Base-by-base conservation (phyloP, 1,140 invertebrate species). In the Antheraea mylitta region DNA sequence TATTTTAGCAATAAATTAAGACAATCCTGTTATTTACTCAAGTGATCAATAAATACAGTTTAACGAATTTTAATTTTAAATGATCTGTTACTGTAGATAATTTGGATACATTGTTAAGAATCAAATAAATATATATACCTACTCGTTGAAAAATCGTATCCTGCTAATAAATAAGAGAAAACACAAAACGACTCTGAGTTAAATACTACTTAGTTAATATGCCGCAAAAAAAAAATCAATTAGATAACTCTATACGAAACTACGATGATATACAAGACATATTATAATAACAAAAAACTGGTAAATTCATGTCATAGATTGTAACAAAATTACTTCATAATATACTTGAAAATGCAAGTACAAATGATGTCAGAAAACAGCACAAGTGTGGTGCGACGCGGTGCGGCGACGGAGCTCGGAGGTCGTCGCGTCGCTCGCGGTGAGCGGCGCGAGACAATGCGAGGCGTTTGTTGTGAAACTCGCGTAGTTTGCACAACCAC, bases 361-460 rank as follows among this genome's bases (percentile, higher is more conserved):
- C 45, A 75, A 78, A 78, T 76, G 74, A 75, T 73, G 74, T 81
- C 77, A 83, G 82, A 85, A 83, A 87, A 78, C 75, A 79, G 77
- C 79, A 75, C 78, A 77, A 75, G 70, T 70, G 74, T 74, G 79
- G 71, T 71, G 75, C 76, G 61, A 8, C 38, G 37, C 73, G 67
- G n/a, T n/a, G n/a, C 67, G 66, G 65, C 72, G 22, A 82, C 81
- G 85, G 89, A 86, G 87, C 67, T 72, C 86, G 82, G 86, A 91
- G 89, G 89, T 87, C 89, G 82, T 80, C 80, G 81, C 78, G 45
- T 53, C 45, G 45, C 45, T 80, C 45, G 45, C 45, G 81, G 89
- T 91, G 89, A 91, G 82, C 87, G 89, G 89, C 85, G 79, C 78
- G 85, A 90, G 89, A 91, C 89, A 91, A 91, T 91, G 81, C 85